These are phyloP conservation scores for Macropus fuliginosus DNA, from an alignment of 2,797 vertebrate genomes.

Conservation along the genomic window DNA sequence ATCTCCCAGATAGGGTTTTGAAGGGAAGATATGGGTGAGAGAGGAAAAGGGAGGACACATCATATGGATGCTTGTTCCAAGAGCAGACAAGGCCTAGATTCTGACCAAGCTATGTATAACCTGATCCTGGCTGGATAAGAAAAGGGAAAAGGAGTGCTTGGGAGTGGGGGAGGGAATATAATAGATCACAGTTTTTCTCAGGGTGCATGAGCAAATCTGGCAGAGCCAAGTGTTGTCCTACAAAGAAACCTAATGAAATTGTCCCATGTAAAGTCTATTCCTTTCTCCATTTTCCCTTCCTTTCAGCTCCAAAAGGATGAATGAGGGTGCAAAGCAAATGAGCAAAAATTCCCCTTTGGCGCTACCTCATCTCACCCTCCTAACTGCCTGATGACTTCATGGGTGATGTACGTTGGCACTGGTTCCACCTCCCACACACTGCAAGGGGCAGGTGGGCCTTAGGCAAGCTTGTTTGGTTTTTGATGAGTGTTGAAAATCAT, in stretches of 20 bases:
- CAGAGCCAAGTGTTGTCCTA: slow-evolving; percentile 12
- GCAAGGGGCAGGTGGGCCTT: slow-evolving; percentile 12
- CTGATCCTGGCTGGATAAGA: accelerated
- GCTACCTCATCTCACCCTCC: neutral
- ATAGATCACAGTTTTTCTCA: slow-evolving; percentile 6
- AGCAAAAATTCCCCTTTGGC: slow-evolving; percentile 21
- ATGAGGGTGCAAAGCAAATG: slow-evolving; percentile 25
- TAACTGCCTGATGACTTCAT: slow-evolving; percentile 65
- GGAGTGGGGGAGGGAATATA: slow-evolving; percentile 9
- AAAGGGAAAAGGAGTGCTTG: slow-evolving; percentile 18
- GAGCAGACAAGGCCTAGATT: neutral
- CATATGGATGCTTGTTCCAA: neutral
- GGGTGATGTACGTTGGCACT: slow-evolving; percentile 59
- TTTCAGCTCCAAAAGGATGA: slow-evolving; percentile 12
- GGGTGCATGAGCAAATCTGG: slow-evolving; percentile 42
- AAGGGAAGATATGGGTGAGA: neutral
- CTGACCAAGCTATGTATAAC: neutral
- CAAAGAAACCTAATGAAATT: neutral
- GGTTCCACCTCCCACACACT: slow-evolving; percentile 1
- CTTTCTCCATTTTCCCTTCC: neutral
- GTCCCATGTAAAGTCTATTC: neutral
- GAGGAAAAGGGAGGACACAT: neutral
- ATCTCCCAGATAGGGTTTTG: neutral
- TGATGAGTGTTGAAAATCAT: neutral
- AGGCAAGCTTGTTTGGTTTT: slow-evolving; percentile 18